phyloP scores from a whole-genome alignment of 1,140 invertebrate genomes.

The Pomacea maculata region DNA sequence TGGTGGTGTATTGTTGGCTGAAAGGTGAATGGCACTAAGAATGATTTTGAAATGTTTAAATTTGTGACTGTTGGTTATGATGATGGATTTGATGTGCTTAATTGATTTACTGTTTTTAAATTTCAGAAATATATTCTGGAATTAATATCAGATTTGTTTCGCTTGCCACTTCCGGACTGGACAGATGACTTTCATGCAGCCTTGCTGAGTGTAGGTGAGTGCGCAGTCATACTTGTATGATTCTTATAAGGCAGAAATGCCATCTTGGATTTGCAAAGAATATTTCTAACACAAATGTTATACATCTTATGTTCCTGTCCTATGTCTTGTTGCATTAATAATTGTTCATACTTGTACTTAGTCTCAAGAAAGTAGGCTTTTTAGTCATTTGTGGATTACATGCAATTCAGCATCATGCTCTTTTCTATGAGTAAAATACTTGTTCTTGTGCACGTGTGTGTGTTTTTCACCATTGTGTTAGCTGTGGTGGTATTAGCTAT shows the following conservation, averaged over 20 bases:
- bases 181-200: conserved; percentile 90
- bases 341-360: no score
- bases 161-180: conserved; percentile 86
- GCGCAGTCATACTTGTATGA: not conserved
- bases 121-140: conserved; percentile 88
- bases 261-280: no score
- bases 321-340: no score
- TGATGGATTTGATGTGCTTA: not conserved
- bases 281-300: no score
- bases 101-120: not conserved
- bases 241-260: no score
- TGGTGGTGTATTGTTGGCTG: no score
- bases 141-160: conserved; percentile 88
- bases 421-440: no score
- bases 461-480: not conserved
- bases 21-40: not conserved
- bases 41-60: conserved; percentile 3
- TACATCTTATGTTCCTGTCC: no score
- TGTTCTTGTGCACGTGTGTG: not conserved
- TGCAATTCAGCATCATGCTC: no score
- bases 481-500: not conserved
- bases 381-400: no score
- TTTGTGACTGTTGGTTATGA: not conserved
- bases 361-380: no score
- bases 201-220: conserved; percentile 76